A percentile compares a stretch with the other conserved stretches of the same genome.
phyloP scores from a whole-genome alignment of 2,113 vertebrate species.

The Phalacrocorax pelagicus region DNA sequence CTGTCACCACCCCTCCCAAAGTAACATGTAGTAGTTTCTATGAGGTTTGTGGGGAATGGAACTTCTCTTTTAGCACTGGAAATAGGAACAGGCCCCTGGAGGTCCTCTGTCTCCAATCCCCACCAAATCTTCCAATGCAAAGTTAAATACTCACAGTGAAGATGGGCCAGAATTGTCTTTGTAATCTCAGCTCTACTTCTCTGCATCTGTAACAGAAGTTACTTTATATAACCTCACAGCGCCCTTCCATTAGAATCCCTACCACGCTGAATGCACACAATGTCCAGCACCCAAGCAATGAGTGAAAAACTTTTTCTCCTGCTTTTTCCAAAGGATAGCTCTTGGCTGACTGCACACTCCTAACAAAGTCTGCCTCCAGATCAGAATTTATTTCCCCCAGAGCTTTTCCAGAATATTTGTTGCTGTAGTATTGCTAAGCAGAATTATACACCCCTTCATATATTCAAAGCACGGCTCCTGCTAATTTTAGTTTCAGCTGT shows the following conservation, averaged over 20 bases:
- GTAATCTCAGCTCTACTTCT: not conserved
- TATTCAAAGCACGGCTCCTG: not conserved
- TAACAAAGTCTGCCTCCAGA: not conserved
- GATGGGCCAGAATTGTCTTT: not conserved
- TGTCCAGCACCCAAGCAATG: not conserved
- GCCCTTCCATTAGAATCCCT: not conserved
- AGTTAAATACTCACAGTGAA: not conserved
- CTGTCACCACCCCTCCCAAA: not conserved
- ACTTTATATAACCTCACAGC: not conserved
- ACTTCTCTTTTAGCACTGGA: not conserved
- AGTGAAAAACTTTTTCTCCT: not conserved
- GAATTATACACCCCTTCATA: not conserved
- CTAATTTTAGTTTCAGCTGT: conserved; percentile 12
- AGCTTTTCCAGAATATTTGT: not conserved
- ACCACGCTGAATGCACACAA: not conserved
- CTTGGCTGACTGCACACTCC: not conserved
- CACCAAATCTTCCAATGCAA: not conserved
- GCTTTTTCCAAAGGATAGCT: not conserved
- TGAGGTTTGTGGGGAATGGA: not conserved
- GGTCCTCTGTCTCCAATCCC: not conserved
- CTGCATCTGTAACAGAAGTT: not conserved
- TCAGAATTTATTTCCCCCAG: not conserved
- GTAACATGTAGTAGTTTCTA: not conserved
- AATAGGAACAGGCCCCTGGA: not conserved
- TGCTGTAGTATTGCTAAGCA: not conserved